Evolutionary conservation across 2,888 invertebrate genomes (phyloP).

Genomic region (Plagiodera versicolora): DNA sequence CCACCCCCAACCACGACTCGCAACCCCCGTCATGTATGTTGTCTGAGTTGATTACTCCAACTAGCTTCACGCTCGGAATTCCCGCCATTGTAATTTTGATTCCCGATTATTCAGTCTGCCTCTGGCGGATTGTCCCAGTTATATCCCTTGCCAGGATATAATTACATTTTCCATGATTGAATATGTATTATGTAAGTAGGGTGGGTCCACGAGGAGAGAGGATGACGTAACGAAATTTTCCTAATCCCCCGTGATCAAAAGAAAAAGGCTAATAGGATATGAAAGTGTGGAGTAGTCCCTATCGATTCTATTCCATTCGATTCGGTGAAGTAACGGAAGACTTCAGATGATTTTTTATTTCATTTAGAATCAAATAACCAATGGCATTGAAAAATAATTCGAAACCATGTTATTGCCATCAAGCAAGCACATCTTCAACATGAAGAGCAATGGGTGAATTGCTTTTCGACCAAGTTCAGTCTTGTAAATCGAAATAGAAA

Average conservation of each 20-base stretch:
- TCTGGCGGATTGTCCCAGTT: conserved; percentile 14
- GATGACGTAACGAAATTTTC: neutral
- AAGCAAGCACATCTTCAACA: too few relatives aligned
- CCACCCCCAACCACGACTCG: neutral
- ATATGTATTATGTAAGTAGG: neutral
- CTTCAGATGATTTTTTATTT: too few relatives aligned
- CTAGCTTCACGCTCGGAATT: conserved; percentile 11
- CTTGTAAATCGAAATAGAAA: too few relatives aligned
- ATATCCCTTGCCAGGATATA: neutral
- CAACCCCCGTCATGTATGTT: conserved; percentile 10
- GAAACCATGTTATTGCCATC: too few relatives aligned
- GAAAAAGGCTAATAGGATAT: neutral
- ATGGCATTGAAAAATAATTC: too few relatives aligned
- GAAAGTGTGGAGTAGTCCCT: too few relatives aligned
- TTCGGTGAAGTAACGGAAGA: too few relatives aligned
- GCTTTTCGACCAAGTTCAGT: too few relatives aligned
- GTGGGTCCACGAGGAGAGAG: neutral
- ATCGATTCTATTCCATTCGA: too few relatives aligned
- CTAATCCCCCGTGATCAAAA: neutral
- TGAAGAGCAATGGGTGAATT: too few relatives aligned
- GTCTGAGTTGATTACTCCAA: conserved; percentile 16
- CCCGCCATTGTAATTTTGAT: conserved; percentile 16
- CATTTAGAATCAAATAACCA: too few relatives aligned
- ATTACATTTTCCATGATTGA: neutral
- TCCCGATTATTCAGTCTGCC: conserved; percentile 18